Evolutionary conservation across 2,113 vertebrate species (phyloP), one percentile per base, ranked within the genome.

Genomic region (Vulpes ferrilata): DNA sequence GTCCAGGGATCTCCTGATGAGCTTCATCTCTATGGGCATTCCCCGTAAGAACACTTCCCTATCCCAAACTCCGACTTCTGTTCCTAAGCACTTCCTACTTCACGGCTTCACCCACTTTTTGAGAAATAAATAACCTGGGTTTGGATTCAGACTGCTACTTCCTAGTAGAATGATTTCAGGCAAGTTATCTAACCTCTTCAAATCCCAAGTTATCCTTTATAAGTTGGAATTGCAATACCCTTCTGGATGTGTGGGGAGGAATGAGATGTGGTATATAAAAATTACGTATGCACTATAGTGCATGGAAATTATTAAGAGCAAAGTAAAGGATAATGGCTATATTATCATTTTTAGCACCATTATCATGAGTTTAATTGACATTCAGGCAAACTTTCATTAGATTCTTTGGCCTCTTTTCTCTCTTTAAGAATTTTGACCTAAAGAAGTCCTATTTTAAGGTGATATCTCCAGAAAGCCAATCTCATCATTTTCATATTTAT

Each of bases 401-500:
- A 55, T 35, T 17, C 48, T 51, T 93, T 25, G 35, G 20, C 5
- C 27, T 88, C 53, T 89, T n/a, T 11, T 25, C 48, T 8, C 25
- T 79, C 22, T 74, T 76, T 85, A 71, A 80, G 53, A 95, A 60
- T 83, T 43, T 93, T 48, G 27, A 95, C 81, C 60, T 95, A 67
- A 90, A 94, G 16, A 89, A 96, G 2, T 81, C 64, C 32, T 94
- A 43, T 85, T 88, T 60, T 80, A 35, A 92, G 60, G 13, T 86
- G 79, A 82, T 94, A 96, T 86, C 65, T 93, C 43, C 19, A 55
- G 51, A 87, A 96, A 93, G 53, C 4, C 48, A 67, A 97, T 51
- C 30, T 92, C 35, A 5, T 53, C 59, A 17, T 51, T 79, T 94
- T 90, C 35, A 2, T 60, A 20, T 79, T 92, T 97, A 85, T 78